A percentile compares a stretch with the other conserved stretches of the same genome.
phyloP scores from a whole-genome alignment of 2,797 vertebrate species.

The Labroides dimidiatus region DNA sequence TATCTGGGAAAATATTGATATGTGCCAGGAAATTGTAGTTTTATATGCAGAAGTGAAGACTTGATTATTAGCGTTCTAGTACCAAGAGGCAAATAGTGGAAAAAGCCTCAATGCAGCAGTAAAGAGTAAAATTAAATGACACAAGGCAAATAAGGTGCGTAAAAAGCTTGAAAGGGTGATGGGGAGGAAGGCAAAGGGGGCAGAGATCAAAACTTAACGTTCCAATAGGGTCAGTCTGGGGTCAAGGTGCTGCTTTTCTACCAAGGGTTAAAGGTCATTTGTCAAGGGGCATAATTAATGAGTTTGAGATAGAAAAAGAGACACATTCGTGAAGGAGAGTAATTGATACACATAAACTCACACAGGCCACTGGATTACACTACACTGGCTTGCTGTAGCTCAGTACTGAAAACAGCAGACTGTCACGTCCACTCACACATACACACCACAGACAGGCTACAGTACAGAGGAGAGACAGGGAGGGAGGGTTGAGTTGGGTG shows the following conservation, averaged over 20 bases:
- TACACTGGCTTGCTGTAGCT: constrained; percentile 55
- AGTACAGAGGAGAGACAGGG: constrained; percentile 42
- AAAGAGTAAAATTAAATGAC: constrained; percentile 57
- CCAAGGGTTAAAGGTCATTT: constrained; percentile 83
- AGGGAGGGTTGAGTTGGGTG: constrained; percentile 57
- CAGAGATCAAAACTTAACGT: constrained; percentile 63
- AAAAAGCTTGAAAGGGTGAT: constrained; percentile 71
- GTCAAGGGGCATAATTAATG: constrained; percentile 81
- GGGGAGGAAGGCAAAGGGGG: constrained; percentile 34
- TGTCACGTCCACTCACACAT: constrained; percentile 61
- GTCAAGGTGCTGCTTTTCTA: constrained; percentile 84
- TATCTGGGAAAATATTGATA: constrained; percentile 30
- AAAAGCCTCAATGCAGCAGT: constrained; percentile 72
- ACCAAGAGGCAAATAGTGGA: constrained; percentile 56
- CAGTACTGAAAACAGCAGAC: constrained; percentile 62
- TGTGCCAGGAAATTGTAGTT: constrained; percentile 37
- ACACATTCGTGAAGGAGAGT: constrained; percentile 57
- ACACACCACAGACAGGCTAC: constrained; percentile 66
- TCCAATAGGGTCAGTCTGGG: constrained; percentile 77
- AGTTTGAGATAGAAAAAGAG: constrained; percentile 49
- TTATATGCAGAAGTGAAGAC: constrained; percentile 61
- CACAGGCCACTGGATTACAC: constrained; percentile 60
- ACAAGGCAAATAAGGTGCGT: constrained; percentile 76
- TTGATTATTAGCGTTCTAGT: constrained; percentile 74
- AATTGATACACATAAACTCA: constrained; percentile 56